Evolutionary conservation across 2,113 vertebrate genomes (phyloP), one percentile per base, ranked within the genome.

Genomic region (Cryptoleucopteryx plumbea): DNA sequence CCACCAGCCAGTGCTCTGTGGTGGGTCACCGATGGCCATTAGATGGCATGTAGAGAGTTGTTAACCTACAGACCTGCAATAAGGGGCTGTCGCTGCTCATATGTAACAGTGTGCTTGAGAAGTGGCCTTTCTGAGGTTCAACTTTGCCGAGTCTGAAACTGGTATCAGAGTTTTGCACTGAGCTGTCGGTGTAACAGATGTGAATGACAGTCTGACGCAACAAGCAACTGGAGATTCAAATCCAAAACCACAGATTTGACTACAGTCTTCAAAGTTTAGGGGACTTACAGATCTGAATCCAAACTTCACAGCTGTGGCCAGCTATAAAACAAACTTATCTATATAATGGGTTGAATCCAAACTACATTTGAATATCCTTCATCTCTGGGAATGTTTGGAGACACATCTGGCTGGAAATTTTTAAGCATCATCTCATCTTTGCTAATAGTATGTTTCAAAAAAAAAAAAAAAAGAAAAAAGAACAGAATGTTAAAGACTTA

Each of bases 281-380:
- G 48, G 56, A 82, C 13, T 79, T 93, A 97, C 93, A 93, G 88
- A 97, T 96, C 94, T 89, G 83, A 92, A 89, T 95, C 94, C 96
- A 96, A 93, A 89, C 83, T 92, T 96, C 91, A 94, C 95, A 96
- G 95, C 92, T 94, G 88, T 1, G n/a, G 56, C 34, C 86, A 84
- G 56, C 88, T 68, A 95, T 94, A 82, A 96, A 95, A 79, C 53
- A 75, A 92, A 68, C 43, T 82, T 87, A 82, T 91, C 88, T 85
- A 58, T 42, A 91, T 62, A 94, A 87, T 15, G 70, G 13, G 22
- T 53, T 85, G 83, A 71, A 89, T 90, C 48, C 72, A 93, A 95
- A 82, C 61, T 84, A 32, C n/a, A 68, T 74, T 72, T 82, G 58
- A 94, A 58, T 88, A 93, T 48, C 47, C 58, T 61, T 74, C 61